Evolutionary conservation across 2,113 vertebrate species (phyloP).

Genomic region (Suricata suricatta): DNA sequence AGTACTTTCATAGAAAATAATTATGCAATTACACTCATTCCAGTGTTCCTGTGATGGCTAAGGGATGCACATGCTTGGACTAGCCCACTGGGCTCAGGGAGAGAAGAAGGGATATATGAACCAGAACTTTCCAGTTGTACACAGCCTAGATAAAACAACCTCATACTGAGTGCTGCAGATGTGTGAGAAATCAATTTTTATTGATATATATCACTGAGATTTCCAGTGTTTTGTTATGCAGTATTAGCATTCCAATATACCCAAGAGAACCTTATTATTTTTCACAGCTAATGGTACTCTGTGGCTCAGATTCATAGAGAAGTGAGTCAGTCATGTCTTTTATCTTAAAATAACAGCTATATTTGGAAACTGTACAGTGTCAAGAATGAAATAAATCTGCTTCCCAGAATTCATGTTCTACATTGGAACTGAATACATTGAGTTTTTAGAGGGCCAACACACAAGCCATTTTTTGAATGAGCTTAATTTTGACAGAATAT

Average conservation of each 20-base stretch:
- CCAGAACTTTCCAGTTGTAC: not conserved
- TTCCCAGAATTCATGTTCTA: not conserved
- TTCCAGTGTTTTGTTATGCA: not conserved
- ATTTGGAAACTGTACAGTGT: not conserved
- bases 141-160: not conserved
- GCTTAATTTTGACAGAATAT: not conserved
- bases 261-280: not conserved
- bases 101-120: not conserved
- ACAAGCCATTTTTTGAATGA: not conserved
- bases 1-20: not conserved
- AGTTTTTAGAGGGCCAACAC: not conserved
- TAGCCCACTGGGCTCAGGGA: not conserved
- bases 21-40: not conserved
- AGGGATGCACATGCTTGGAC: not conserved
- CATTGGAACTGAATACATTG: not conserved
- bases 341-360: not conserved
- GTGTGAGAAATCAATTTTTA: not conserved
- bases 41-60: not conserved
- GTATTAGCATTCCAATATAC: not conserved
- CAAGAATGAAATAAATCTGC: not conserved
- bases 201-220: not conserved
- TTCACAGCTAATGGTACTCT: not conserved
- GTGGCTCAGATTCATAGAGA: not conserved
- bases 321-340: not conserved
- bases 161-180: not conserved